Evolutionary conservation across 2,113 vertebrate species (phyloP), one percentile per base, ranked within the genome.

Genomic region (Chaetops frenatus): DNA sequence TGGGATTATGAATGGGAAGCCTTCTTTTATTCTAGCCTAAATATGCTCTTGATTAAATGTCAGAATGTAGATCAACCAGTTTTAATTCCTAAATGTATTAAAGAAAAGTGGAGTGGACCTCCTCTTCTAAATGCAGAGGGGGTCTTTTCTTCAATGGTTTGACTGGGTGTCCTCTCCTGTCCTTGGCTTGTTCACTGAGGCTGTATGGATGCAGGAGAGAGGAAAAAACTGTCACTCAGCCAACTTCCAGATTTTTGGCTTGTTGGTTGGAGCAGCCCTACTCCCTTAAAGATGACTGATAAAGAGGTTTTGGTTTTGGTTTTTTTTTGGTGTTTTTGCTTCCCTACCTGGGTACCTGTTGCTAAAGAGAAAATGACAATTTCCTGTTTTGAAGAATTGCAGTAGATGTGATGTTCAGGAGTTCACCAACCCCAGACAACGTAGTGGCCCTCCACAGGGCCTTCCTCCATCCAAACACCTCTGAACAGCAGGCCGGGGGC

Each of bases 31-130:
- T 94, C 45, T 88, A 65, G 18, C 28, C 45, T 90, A 88, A 90
- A 77, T 92, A 74, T 86, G 82, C 69, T 90, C 60, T 57, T 92
- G 92, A 91, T 94, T 90, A 87, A 85, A 76, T 40, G 13, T 65
- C 78, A 70, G 64, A 81, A 83, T 78, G 42, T 66, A 54, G 56
- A 92, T 62, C 33, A 86, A 50, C 29, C 50, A 53, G 6, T 94
- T 90, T 61, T 88, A 78, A 84, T 91, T 93, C 60, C 51, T 92
- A 44, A 66, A 66, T 73, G 10, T 15, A 44, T 93, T 73, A 60
- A 70, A 73, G 40, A 57, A 84, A 47, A 72, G 27, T 38, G 14
- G 50, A 73, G 12, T 60, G 10, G 23, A 82, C 18, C 44, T 85
- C 5, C 17, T 61, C 42, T 79, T 87, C 50, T 21, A 86, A 82